phyloP scores from a whole-genome alignment of 2,797 vertebrate species.

The Enteromius fasciolatus region DNA sequence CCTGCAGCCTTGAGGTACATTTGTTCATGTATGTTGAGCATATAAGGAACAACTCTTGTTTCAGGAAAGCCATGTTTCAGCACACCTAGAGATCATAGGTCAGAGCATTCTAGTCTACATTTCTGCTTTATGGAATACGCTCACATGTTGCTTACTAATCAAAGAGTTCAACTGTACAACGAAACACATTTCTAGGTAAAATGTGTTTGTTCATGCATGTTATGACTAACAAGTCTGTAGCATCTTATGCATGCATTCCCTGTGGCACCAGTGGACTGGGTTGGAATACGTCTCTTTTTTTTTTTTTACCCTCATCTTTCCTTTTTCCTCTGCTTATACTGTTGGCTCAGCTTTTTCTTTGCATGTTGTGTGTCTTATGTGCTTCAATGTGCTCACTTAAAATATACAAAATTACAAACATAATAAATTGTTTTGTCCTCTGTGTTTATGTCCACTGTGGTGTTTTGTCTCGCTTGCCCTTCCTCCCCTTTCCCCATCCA shows the following conservation, averaged over 20 bases:
- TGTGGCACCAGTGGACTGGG: neutral
- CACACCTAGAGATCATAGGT: neutral
- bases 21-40: neutral
- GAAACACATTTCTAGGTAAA: neutral
- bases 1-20: neutral
- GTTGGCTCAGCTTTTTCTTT: neutral
- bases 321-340: neutral
- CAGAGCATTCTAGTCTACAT: neutral
- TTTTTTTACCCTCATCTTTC: neutral
- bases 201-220: neutral
- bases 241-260: neutral
- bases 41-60: neutral
- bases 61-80: neutral
- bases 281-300: neutral
- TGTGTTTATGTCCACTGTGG: constrained; percentile 14
- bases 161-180: neutral
- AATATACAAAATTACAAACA: neutral
- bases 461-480: constrained; percentile 5
- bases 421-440: neutral
- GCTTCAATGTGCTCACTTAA: neutral
- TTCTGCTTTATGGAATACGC: neutral
- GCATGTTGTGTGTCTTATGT: neutral
- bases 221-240: neutral
- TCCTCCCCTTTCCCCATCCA: neutral
- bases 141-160: neutral